phyloP scores from a whole-genome alignment of 2,797 vertebrate genomes.

The Sebastes goodei region DNA sequence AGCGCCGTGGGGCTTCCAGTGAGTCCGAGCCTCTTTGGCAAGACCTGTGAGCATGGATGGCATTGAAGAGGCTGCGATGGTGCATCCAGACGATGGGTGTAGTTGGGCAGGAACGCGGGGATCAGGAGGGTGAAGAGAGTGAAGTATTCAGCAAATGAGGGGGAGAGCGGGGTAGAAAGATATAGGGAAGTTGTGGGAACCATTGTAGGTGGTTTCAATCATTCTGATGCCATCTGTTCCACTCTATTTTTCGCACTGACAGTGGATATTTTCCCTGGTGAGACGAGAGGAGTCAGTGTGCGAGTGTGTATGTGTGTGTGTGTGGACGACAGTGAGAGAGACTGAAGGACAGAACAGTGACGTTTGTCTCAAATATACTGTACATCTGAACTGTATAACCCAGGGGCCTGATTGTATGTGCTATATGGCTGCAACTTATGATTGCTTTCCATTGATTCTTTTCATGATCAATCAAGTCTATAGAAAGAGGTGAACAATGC shows the following conservation, averaged over 20 bases:
- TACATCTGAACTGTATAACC: neutral
- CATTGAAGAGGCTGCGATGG: conserved; percentile 51
- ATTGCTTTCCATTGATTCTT: neutral
- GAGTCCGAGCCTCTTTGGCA: conserved; percentile 69
- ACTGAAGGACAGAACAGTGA: conserved; percentile 35
- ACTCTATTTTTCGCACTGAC: conserved; percentile 69
- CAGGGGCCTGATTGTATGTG: neutral
- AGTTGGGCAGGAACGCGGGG: conserved; percentile 12
- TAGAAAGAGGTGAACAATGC: neutral
- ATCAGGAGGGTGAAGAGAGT: conserved; percentile 9
- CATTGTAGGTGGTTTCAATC: conserved; percentile 80
- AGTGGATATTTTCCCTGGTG: conserved; percentile 68
- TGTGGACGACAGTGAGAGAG: conserved; percentile 16
- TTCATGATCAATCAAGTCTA: neutral
- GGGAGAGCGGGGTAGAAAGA: conserved; percentile 23
- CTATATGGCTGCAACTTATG: neutral
- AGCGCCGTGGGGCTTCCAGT: conserved; percentile 60
- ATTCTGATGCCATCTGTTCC: conserved; percentile 79
- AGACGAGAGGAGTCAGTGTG: conserved; percentile 44
- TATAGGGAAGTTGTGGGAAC: conserved; percentile 57
- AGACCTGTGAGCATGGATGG: conserved; percentile 53
- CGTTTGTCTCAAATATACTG: conserved; percentile 17
- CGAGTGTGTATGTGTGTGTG: conserved; percentile 18
- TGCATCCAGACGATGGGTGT: conserved; percentile 48
- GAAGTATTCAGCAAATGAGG: conserved; percentile 3